Base-by-base conservation (phyloP, 2,888 invertebrate species). In the Teinopalpus imperialis region DNA sequence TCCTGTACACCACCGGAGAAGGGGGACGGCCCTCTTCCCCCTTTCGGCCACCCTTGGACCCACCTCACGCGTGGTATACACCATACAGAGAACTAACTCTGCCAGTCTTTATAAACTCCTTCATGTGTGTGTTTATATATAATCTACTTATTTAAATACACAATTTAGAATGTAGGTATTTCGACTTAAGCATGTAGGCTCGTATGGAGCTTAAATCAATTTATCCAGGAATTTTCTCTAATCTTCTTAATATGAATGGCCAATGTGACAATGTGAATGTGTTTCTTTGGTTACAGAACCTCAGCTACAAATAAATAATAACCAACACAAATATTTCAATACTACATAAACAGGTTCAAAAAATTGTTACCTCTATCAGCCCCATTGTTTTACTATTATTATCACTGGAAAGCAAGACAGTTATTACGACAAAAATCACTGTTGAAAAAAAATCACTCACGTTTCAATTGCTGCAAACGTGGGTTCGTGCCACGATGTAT, bases 31-130 rank as follows among this genome's bases (percentile, higher is more conserved):
- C 43, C 57, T 58, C 57, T 52, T 51, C 64, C 44, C 59, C 55
- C 62, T 49, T 46, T 46, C 66, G 54, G 66, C 67, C 67, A 55
- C 51, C 52, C 60, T 55, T 57, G 59, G 66, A 69, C 73, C 77
- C 77, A 71, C 82, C 85, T 78, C 68, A 72, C 80, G 76, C 77
- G 78, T 82, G 83, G 74, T 83, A 81, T 71, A 80, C 81, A 75
- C 81, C 81, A 79, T 81, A 82, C 81, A 80, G 74, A 71, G 79
- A 86, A 87, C 87, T 87, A 86, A 83, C 86, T 83, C 79, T 69
- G 71, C 73, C 73, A 75, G 67, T 81, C 78, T 86, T 81, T 81
- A 85, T 81, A 86, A 81, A 78, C 81, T 81, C 59, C 47, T 43
- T 53, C 74, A 70, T 74, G 68, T 69, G 77, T 81, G 74, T 81